phyloP scores from a whole-genome alignment of 2,888 invertebrate species.

The Alloplasta piceator region DNA sequence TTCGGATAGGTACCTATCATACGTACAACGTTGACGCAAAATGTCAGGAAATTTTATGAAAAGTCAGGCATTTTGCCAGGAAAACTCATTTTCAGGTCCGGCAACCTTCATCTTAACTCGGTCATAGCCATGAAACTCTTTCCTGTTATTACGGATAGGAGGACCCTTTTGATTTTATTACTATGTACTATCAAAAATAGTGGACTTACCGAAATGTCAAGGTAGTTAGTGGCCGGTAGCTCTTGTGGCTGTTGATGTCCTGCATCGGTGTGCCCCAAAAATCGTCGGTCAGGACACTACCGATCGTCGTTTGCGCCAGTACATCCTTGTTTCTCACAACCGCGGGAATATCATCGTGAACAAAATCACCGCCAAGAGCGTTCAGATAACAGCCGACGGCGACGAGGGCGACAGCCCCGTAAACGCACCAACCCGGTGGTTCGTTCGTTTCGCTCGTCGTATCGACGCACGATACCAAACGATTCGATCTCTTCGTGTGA shows the following conservation, averaged over 20 bases:
- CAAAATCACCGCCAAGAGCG: slow-evolving; percentile 91
- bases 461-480: slow-evolving; percentile 56
- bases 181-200: background rate
- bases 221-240: slow-evolving; percentile 93
- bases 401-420: slow-evolving; percentile 87
- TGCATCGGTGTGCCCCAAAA: slow-evolving; percentile 96
- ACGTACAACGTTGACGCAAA: no score
- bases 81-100: no score
- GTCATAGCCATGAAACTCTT: no score
- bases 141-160: no score
- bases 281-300: slow-evolving; percentile 89
- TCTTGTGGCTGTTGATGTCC: slow-evolving; percentile 93
- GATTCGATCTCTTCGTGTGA: slow-evolving; percentile 69
- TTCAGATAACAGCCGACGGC: slow-evolving; percentile 89
- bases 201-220: slow-evolving; percentile 91
- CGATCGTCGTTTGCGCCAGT: slow-evolving; percentile 87
- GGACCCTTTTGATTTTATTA: no score
- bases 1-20: no score
- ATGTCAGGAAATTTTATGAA: no score
- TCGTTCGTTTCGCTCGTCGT: slow-evolving; percentile 77
- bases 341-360: slow-evolving; percentile 95
- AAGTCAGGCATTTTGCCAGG: no score
- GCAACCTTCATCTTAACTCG: no score
- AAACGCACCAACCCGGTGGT: slow-evolving; percentile 86
- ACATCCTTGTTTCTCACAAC: slow-evolving; percentile 93